These are phyloP conservation scores for Kradibia gibbosae DNA, from an alignment of 1,140 invertebrate genomes.

Conservation along the genomic window DNA sequence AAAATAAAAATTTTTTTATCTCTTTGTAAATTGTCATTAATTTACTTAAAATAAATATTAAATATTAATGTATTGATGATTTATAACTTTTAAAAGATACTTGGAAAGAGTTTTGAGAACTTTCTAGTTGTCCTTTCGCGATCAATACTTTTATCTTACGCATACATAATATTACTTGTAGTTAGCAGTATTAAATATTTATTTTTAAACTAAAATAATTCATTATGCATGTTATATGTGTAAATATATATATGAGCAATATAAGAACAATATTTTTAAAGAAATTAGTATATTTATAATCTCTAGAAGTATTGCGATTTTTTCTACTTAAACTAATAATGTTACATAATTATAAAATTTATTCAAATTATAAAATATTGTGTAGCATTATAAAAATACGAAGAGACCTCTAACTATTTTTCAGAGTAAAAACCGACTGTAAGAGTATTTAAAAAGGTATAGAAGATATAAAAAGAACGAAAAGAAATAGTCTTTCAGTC, in stretches of 20 bases:
- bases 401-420: background rate
- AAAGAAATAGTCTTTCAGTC: no score
- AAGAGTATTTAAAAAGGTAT: background rate
- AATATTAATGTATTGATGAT: background rate
- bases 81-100: background rate
- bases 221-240: background rate
- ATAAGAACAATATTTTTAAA: no score
- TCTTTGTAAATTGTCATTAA: background rate
- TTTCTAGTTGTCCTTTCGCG: background rate
- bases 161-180: background rate
- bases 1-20: background rate
- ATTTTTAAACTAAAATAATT: background rate
- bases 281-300: no score
- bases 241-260: no score
- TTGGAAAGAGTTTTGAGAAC: background rate
- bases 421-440: background rate
- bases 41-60: background rate
- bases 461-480: background rate
- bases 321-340: no score
- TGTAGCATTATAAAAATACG: background rate
- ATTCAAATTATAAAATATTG: background rate
- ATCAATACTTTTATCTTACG: conserved; percentile 13
- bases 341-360: no score
- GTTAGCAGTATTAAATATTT: background rate
- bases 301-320: no score